A percentile compares a stretch with the other conserved stretches of the same genome.
Conservation (phyloP, 1,140 invertebrate species). For the Contarinia nasturtii region DNA sequence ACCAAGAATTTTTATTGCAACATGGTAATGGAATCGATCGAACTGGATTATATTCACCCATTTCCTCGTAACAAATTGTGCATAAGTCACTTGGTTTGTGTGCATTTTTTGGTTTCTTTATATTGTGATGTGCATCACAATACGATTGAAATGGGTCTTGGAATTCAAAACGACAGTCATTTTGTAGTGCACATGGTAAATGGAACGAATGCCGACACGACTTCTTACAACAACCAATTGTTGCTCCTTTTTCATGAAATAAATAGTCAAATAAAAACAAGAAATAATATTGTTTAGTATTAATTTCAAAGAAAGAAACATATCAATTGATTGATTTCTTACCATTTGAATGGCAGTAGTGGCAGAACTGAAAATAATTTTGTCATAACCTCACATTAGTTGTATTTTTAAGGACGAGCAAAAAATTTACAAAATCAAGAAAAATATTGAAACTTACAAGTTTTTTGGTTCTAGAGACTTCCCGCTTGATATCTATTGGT, state of each 20-base stretch:
- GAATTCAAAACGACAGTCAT: conserved; percentile 33
- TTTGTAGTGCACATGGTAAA: conserved; percentile 35
- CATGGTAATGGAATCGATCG: conserved; percentile 25
- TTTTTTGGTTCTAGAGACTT: conserved; percentile 30
- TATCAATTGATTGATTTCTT: too few relatives aligned
- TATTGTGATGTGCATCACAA: conserved; percentile 12
- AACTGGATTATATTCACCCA: background rate
- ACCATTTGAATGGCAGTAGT: too few relatives aligned
- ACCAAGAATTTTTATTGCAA: conserved; percentile 26
- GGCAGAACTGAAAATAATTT: conserved; percentile 31
- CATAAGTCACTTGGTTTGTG: conserved; percentile 1
- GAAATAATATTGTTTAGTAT: too few relatives aligned
- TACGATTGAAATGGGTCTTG: conserved; percentile 33
- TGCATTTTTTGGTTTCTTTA: background rate
- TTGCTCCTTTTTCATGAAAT: conserved; percentile 30
- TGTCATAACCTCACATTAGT: conserved; percentile 1
- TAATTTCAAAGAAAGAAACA: too few relatives aligned
- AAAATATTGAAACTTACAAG: conserved; percentile 26
- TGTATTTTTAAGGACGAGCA: too few relatives aligned
- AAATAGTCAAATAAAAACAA: too few relatives aligned
- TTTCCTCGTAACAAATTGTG: conserved; percentile 6
- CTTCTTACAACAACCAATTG: conserved; percentile 32
- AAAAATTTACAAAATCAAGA: background rate
- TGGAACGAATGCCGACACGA: conserved; percentile 39
- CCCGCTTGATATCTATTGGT: conserved; percentile 32